Evolutionary conservation across 2,888 invertebrate genomes (phyloP), one percentile per base, ranked within the genome.

Genomic region (Acleris emargana): DNA sequence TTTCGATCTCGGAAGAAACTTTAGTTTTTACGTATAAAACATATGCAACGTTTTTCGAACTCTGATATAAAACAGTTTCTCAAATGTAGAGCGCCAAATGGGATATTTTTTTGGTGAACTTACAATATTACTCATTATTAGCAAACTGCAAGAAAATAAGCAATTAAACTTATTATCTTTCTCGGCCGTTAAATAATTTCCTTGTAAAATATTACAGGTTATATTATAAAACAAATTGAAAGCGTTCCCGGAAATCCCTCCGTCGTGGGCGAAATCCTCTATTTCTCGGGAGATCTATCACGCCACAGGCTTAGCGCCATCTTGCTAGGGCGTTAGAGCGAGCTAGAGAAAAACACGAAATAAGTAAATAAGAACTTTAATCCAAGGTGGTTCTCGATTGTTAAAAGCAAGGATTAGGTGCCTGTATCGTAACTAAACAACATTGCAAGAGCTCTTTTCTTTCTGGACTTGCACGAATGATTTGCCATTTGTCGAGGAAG

Each of bases 201-300:
- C 53, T 38, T 20, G 53, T 18, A 20, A 66, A 60, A 66, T 60
- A 66, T 66, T 60, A 55, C 64, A 32, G 32, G 60, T 55, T 50
- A 55, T 60, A 57, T 55, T 50, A 55, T 60, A 57, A 60, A 66
- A 60, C 45, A 55, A 60, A 66, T 50, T 51, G 64, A 55, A 20
- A 28, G 59, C 42, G 32, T 17, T 25, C 45, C 28, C 43, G 45
- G 38, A 51, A 62, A 58, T 50, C 62, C 55, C 28, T 38, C 38
- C 53, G 18, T 22, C 20, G 18, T 42, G 59, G 59, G 58, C 59
- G 64, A 54, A 64, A 59, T 47, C 54, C 58, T 17, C 49, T 47
- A 59, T 64, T 64, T 54, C 54, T 59, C 3, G n/a, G 16, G 32
- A 25, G 25, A 58, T 58, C 47, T 22, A 38, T 62, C 57, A 62